Base-by-base conservation (phyloP, 1,140 invertebrate genomes). In the Danaus melanippus region DNA sequence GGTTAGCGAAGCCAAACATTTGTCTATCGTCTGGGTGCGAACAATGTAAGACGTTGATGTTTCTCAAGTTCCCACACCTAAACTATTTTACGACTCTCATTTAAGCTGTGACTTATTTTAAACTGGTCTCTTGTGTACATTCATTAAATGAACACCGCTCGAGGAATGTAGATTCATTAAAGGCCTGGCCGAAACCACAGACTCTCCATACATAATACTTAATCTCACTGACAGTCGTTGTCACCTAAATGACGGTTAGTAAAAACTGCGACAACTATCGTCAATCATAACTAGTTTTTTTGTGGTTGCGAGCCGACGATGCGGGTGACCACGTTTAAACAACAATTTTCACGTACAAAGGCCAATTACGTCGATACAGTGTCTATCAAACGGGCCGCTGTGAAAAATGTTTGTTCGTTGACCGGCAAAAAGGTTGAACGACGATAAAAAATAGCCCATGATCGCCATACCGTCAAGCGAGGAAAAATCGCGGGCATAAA, bases 341-440 rank as follows among this genome's bases (percentile, higher is more conserved):
- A 73, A 68, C 65, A 68, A 67, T 74, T 74, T 73, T 48, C 61
- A 59, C 60, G 55, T 66, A 76, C 70, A 71, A 76, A 69, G 66
- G 58, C 71, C 74, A 74, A 76, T 74, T 76, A 76, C 65, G 60
- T 53, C 62, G 66, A 64, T 66, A 64, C 70, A 45, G 67, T 65
- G 66, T 71, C 68, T 60, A 67, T 73, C 70, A 71, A 72, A 69
- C 62, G 65, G 44, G 50, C 58, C 50, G 53, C 57, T 50, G 57
- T 71, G 66, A 71, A 71, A 71, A 71, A 71, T 69, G 62, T 65
- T 62, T 65, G 62, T 51, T 46, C 62, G 58, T 56, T 66, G 62
- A 62, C 62, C 62, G 66, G 62, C 59, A 67, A 64, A 67, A 67
- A 64, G 62, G 66, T 53, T 45, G 53, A 46, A 42, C 41, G 32